These are phyloP conservation scores for Petrolisthes cinctipes DNA, from an alignment of 2,888 invertebrate genomes.

Conservation along the genomic window DNA sequence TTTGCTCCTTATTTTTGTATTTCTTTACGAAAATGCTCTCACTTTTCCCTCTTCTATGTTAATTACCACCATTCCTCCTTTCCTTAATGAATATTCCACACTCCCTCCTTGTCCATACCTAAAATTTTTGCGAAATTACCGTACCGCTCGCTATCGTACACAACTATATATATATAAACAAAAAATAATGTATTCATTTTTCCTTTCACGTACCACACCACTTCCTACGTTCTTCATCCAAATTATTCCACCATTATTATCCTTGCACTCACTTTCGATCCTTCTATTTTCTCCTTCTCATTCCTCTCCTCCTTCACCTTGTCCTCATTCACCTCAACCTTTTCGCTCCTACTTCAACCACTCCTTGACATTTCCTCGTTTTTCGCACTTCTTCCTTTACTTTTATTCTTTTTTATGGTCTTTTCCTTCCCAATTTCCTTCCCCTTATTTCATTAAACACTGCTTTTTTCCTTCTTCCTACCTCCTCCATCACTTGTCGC, in stretches of 20 bases:
- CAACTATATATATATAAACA: too few relatives aligned
- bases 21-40: not conserved
- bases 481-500: not conserved
- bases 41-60: not conserved
- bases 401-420: too few relatives aligned
- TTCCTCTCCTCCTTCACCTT: not conserved
- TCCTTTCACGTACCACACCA: not conserved
- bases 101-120: not conserved
- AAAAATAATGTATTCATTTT: not conserved
- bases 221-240: not conserved
- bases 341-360: too few relatives aligned
- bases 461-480: not conserved
- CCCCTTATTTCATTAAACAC: too few relatives aligned
- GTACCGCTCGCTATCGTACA: too few relatives aligned
- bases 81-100: not conserved
- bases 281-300: not conserved
- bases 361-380: too few relatives aligned
- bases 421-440: too few relatives aligned
- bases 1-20: not conserved
- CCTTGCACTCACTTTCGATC: not conserved
- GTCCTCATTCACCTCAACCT: not conserved
- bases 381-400: too few relatives aligned
- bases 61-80: not conserved
- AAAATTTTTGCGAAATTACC: too few relatives aligned
- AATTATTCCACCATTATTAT: not conserved